Evolutionary conservation across 2,888 invertebrate species (phyloP).

Genomic region (Bedellia somnulentella): DNA sequence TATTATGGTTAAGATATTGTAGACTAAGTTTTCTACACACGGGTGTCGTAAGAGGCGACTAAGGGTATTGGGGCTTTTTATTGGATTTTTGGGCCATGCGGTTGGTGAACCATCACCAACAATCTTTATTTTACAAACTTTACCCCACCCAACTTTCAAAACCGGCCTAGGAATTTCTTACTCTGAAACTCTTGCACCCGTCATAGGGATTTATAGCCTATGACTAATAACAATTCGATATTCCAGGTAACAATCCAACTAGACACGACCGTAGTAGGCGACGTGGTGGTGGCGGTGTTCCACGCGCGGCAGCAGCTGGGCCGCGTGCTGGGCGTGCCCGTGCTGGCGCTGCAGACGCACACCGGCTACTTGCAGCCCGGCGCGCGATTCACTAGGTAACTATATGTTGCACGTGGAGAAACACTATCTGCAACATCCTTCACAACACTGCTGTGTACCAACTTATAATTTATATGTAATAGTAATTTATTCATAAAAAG

Average conservation of each 20-base stretch:
- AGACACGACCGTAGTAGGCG: conserved; percentile 80
- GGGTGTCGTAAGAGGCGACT: no score
- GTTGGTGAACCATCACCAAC: no score
- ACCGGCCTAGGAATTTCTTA: no score
- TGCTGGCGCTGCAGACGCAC: conserved; percentile 86
- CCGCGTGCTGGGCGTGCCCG: conserved; percentile 79
- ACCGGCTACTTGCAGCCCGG: conserved; percentile 83
- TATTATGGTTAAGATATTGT: no score
- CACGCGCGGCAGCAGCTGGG: conserved; percentile 88
- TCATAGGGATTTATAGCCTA: no score
- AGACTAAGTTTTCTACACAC: no score
- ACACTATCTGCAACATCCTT: background rate
- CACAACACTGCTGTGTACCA: background rate
- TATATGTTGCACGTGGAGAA: background rate
- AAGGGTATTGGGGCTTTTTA: no score
- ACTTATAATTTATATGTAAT: background rate
- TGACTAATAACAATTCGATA: background rate
- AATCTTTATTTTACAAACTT: no score
- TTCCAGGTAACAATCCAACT: conserved; percentile 63
- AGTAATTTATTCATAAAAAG: no score
- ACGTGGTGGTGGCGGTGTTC: conserved; percentile 78
- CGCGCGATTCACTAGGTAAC: conserved; percentile 71
- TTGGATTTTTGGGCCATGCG: no score
- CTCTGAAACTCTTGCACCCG: no score
- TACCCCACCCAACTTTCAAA: no score